A percentile compares a stretch with the other conserved stretches of the same genome.
phyloP scores from a whole-genome alignment of 2,888 invertebrate genomes.

The Hipparchia sbordonii region DNA sequence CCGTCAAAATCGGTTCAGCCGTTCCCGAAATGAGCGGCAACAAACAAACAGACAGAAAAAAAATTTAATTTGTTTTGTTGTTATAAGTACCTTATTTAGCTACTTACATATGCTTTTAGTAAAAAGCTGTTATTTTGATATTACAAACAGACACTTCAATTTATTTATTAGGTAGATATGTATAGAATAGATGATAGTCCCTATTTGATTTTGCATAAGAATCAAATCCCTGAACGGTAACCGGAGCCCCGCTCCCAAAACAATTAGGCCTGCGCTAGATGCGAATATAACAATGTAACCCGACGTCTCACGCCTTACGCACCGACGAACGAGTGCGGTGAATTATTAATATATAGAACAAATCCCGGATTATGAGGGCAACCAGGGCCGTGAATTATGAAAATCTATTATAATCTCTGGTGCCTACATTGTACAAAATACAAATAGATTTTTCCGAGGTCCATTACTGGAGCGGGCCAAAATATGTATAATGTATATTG shows the following conservation, averaged over 20 bases:
- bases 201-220: slow-evolving; percentile 21
- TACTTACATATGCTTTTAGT: too few relatives aligned
- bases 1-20: too few relatives aligned
- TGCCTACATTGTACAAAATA: background rate
- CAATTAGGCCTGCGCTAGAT: slow-evolving; percentile 64
- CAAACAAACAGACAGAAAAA: too few relatives aligned
- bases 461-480: too few relatives aligned
- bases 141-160: too few relatives aligned
- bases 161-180: background rate
- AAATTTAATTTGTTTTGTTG: too few relatives aligned
- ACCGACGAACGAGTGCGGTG: slow-evolving; percentile 43
- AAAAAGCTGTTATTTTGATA: too few relatives aligned
- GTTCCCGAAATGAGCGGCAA: too few relatives aligned
- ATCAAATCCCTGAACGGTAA: slow-evolving; percentile 54
- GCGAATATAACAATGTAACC: slow-evolving; percentile 73
- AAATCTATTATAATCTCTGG: background rate
- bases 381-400: background rate
- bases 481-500: too few relatives aligned
- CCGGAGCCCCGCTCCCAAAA: slow-evolving; percentile 63
- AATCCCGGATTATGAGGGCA: slow-evolving; percentile 15
- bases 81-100: too few relatives aligned
- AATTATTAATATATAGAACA: slow-evolving; percentile 33
- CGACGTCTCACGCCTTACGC: slow-evolving; percentile 63
- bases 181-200: background rate
- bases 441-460: too few relatives aligned